These are phyloP conservation scores for Orthonevra nobilis DNA, from an alignment of 2,888 invertebrate species.

Conservation along the genomic window DNA sequence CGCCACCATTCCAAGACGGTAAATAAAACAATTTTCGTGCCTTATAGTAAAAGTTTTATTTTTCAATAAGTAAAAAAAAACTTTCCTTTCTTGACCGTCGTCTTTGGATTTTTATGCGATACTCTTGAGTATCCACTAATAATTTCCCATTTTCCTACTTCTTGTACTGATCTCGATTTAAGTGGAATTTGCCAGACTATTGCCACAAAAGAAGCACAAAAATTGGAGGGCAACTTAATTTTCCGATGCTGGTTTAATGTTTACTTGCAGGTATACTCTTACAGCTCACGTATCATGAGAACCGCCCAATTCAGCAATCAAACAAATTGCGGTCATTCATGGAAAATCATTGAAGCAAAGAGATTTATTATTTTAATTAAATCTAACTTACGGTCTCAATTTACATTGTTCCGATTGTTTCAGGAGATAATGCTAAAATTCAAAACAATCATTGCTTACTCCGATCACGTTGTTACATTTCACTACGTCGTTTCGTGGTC, in stretches of 20 bases:
- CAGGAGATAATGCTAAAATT: constrained; percentile 8
- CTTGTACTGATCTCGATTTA: constrained; percentile 23
- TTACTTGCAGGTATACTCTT: neutral
- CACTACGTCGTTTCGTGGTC: constrained; percentile 11
- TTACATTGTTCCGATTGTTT: constrained; percentile 4
- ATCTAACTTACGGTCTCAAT: constrained; percentile 1
- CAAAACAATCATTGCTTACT: constrained; percentile 17
- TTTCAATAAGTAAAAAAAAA: constrained; percentile 11
- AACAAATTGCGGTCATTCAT: constrained; percentile 27
- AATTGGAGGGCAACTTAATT: too few relatives aligned
- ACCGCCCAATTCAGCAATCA: constrained; percentile 35
- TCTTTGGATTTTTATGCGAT: neutral
- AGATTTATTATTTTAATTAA: constrained; percentile 44
- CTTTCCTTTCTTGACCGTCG: constrained; percentile 37
- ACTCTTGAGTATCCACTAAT: neutral
- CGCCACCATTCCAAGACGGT: too few relatives aligned
- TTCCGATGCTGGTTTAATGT: constrained; percentile 13
- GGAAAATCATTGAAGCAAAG: constrained; percentile 20
- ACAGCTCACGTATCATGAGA: constrained; percentile 18
- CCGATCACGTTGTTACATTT: constrained; percentile 41
- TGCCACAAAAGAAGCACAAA: neutral
- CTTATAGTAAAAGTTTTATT: constrained; percentile 12
- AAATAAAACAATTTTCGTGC: too few relatives aligned
- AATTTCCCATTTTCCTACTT: constrained; percentile 2
- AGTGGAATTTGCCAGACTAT: constrained; percentile 17